Base-by-base conservation (phyloP, 2,888 invertebrate genomes). In the Orthosia incerta region DNA sequence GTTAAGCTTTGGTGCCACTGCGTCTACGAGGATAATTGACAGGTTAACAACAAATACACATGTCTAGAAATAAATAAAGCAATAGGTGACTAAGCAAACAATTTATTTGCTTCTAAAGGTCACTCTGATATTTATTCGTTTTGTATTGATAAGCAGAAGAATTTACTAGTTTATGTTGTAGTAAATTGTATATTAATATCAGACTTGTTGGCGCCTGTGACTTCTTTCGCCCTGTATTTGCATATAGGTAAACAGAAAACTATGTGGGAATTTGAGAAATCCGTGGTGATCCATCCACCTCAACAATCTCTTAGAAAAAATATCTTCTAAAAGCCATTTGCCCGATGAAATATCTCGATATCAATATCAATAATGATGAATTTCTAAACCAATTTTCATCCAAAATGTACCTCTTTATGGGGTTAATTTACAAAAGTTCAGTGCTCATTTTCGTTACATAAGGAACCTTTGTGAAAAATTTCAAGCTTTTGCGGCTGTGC, bases 21-120 rank as follows among this genome's bases (percentile, higher is more conserved):
- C 3, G 57, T 74, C 64, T 74, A 1, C 2, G 11, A 50, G 23
- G 11, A 11, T 63, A 31, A 20, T 62, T 50, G 20, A n/a, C n/a
- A n/a, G 18, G 57, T 26, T 55, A 23, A 53, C 59, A 61, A 20
- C 16, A 23, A 15, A 62, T 12, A 57, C 46, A 62, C 11, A 53
- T 53, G 23, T 46, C 55, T 61, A 26, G 45, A 56, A 75, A 75
- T 7, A 39, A 76, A 59, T 60, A 61, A 50, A 45, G 13, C 26
- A 55, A 71, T 62, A 60, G 50, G 56, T 69, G 20, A 56, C 61
- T 69, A 70, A 31, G 1, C 57, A n/a, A 65, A 62, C 48, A n/a
- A 1, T 63, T 4, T 71, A 62, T 73, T 66, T 74, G 4, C 23
- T 66, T 67, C 63, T 74, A 77, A 80, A 78, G 77, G 55, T 80